phyloP scores from a whole-genome alignment of 2,888 invertebrate species.

The Nemurella pictetii region DNA sequence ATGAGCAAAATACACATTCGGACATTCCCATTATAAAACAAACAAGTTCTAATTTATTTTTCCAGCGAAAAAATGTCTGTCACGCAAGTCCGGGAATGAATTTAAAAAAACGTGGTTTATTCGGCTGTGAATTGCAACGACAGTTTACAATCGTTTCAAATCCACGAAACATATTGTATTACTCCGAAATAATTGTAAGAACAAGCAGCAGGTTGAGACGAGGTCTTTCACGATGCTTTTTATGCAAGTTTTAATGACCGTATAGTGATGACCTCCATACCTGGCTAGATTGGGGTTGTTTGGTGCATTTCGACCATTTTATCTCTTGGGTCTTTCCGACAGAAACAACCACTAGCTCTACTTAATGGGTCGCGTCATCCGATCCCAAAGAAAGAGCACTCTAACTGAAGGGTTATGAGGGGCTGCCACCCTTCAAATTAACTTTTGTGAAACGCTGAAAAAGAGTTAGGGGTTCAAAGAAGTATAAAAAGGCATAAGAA shows the following conservation, averaged over 20 bases:
- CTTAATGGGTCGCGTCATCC: too few relatives aligned
- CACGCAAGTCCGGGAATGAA: not conserved
- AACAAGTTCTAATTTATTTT: constrained; percentile 11
- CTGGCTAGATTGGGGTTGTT: not conserved
- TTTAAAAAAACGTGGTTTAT: not conserved
- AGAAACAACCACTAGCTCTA: too few relatives aligned
- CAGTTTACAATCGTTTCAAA: constrained; percentile 1
- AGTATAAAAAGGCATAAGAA: too few relatives aligned
- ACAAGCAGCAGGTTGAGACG: not conserved
- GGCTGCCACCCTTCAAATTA: too few relatives aligned
- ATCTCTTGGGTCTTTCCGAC: not conserved
- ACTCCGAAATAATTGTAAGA: not conserved
- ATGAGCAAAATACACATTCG: not conserved
- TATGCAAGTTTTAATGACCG: not conserved
- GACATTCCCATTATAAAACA: constrained; percentile 9
- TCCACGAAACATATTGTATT: not conserved
- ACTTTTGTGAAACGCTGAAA: too few relatives aligned
- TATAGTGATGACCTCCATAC: not conserved
- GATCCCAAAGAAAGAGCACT: too few relatives aligned
- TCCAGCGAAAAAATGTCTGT: not conserved
- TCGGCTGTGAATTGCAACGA: not conserved
- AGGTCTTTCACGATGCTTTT: not conserved
- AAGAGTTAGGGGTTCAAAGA: too few relatives aligned
- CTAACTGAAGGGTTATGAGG: too few relatives aligned
- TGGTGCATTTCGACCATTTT: not conserved